Base-by-base conservation (phyloP, 2,888 invertebrate species). In the Dromius quadrimaculatus region DNA sequence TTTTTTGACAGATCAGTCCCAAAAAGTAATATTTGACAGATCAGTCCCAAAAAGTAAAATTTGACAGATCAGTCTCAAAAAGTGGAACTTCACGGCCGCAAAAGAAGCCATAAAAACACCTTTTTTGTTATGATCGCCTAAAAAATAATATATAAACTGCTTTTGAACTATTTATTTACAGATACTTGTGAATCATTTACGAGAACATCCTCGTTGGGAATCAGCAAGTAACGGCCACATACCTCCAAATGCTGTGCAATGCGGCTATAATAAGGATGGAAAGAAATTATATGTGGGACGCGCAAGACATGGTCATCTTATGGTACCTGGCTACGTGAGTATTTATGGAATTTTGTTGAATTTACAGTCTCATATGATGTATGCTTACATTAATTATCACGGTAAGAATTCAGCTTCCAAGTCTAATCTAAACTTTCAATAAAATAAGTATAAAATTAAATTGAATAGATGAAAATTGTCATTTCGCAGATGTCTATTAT, bases 251-350 rank as follows among this genome's bases (percentile, higher is more conserved):
- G 62, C 62, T n/a, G 9, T 62, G 9, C 62, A 62, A 22, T 62
- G 62, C n/a, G 62, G 62, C 1, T 62, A 22, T 34, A 62, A 62
- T 20, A 62, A 62, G 13, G 41, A 62, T 6, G 62, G 62, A 4
- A 11, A 23, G 13, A 62, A 62, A 19, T 41, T 62, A 20, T 62
- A 38, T 9, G 41, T 62, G 9, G 62, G 62, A 5, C 20, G 62
- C 2, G 41, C 62, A 2, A 17, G 13, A 1, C 62, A 62, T 19
- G 22, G 23, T 1, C 11, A 36, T 4, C 3, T 62, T 20, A 20
- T 38, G 8, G 41, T 62, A 5, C 62, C 62, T 17, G 62, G 62
- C 2, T 20, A 62, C 17, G 62, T 62, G 41, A 47, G 47, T 41
- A 28, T 28, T 28, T 5, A 28, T 28, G 8, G 3, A 28, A n/a